Evolutionary conservation across 2,888 invertebrate genomes (phyloP).

Genomic region (Lymantria monacha): DNA sequence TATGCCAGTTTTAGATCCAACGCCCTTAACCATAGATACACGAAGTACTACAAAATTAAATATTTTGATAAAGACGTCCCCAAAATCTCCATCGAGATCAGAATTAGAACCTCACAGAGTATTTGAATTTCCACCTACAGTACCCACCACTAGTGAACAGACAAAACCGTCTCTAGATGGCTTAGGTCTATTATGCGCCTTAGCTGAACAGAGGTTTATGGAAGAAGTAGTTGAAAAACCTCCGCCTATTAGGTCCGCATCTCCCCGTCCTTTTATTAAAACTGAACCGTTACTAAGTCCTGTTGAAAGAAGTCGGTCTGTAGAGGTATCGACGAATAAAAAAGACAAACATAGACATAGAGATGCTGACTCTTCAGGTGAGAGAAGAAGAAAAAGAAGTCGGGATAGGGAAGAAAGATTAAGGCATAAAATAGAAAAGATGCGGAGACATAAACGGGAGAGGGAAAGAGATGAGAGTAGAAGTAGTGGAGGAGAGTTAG

Average conservation of each 20-base stretch:
- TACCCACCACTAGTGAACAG: slow-evolving; percentile 52
- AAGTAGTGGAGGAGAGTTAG: slow-evolving; percentile 61
- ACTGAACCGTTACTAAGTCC: slow-evolving; percentile 64
- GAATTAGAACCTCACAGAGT: slow-evolving; percentile 63
- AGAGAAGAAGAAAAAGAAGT: slow-evolving; percentile 63
- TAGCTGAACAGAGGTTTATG: slow-evolving; percentile 92
- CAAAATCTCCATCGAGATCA: slow-evolving; percentile 65
- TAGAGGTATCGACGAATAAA: slow-evolving; percentile 43
- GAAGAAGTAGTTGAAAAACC: slow-evolving; percentile 85
- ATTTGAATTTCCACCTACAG: slow-evolving; percentile 63
- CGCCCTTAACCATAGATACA: slow-evolving; percentile 66
- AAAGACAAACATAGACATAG: slow-evolving; percentile 66
- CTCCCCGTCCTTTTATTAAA: slow-evolving; percentile 65
- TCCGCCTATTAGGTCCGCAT: slow-evolving; percentile 35
- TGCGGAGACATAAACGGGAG: slow-evolving; percentile 69
- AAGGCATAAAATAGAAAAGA: slow-evolving; percentile 71
- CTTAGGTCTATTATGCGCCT: slow-evolving; percentile 89
- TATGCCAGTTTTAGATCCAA: slow-evolving; percentile 58
- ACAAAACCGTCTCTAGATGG: slow-evolving; percentile 81
- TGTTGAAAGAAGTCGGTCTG: slow-evolving; percentile 46
- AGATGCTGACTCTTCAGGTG: slow-evolving; percentile 66
- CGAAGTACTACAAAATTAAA: slow-evolving; percentile 62
- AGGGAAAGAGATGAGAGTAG: slow-evolving; percentile 56
- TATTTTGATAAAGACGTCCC: slow-evolving; percentile 72
- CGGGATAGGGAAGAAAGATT: slow-evolving; percentile 67